Evolutionary conservation across 2,888 invertebrate species (phyloP).

Genomic region (Malthinus seriepunctatus): DNA sequence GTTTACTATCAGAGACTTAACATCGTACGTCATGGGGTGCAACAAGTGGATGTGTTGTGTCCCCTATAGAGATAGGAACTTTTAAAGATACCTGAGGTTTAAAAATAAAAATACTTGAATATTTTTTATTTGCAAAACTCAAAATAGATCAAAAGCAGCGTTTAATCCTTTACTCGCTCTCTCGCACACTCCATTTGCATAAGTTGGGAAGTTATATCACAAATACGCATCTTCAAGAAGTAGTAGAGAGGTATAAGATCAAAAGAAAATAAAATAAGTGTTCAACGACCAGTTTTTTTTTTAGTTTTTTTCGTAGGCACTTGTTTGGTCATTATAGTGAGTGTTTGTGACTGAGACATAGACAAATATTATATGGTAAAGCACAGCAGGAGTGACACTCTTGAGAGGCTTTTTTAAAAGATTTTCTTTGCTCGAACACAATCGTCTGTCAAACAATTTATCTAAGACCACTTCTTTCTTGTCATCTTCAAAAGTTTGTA

Average conservation of each 20-base stretch:
- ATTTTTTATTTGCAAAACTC: too few relatives aligned
- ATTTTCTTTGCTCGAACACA: conserved; percentile 8
- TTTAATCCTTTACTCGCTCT: too few relatives aligned
- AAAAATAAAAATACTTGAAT: conserved; percentile 7
- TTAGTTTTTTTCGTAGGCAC: not conserved
- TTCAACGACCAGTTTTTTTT: too few relatives aligned
- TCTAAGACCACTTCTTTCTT: conserved; percentile 6
- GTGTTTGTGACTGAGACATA: conserved; percentile 15
- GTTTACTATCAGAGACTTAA: conserved; percentile 4
- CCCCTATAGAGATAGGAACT: conserved; percentile 10
- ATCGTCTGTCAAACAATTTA: conserved; percentile 21
- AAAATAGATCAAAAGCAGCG: too few relatives aligned
- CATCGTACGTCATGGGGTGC: conserved; percentile 17
- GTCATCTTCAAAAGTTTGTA: not conserved
- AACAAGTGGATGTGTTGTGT: conserved; percentile 19
- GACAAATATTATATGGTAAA: conserved; percentile 20
- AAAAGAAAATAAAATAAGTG: too few relatives aligned
- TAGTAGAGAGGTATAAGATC: not conserved
- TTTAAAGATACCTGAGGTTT: conserved; percentile 11
- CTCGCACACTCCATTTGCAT: too few relatives aligned
- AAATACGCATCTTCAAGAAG: too few relatives aligned
- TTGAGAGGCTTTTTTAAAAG: not conserved
- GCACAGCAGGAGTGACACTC: conserved; percentile 26
- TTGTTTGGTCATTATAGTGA: conserved; percentile 2
- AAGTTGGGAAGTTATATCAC: too few relatives aligned